phyloP scores from a whole-genome alignment of 2,113 vertebrate genomes.

The Athene noctua region DNA sequence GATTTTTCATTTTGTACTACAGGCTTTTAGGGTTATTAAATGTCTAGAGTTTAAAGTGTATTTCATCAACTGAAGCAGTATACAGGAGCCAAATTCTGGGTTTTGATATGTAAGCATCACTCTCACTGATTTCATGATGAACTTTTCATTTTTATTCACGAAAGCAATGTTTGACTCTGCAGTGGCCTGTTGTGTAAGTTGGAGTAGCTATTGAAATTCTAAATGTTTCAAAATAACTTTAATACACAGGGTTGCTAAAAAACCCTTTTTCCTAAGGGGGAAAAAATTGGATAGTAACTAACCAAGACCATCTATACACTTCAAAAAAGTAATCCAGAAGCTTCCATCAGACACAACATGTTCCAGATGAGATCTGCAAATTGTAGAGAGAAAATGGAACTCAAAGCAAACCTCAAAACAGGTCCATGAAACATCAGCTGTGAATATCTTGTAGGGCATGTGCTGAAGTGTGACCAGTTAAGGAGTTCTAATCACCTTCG shows the following conservation, averaged over 20 bases:
- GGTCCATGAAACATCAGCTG: not conserved
- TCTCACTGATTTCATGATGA: constrained; percentile 15
- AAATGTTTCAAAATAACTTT: not conserved
- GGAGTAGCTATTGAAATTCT: not conserved
- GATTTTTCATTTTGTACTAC: constrained; percentile 45
- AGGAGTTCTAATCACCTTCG: fast-evolving
- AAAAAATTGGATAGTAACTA: not conserved
- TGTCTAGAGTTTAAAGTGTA: constrained; percentile 17
- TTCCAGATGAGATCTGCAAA: not conserved
- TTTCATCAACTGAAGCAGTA: constrained; percentile 1
- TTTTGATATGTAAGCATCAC: not conserved
- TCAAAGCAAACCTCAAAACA: not conserved
- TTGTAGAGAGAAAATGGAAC: not conserved
- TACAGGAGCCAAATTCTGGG: not conserved
- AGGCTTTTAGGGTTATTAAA: constrained; percentile 62
- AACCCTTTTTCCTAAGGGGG: not conserved
- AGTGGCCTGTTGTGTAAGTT: not conserved
- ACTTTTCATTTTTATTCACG: not conserved
- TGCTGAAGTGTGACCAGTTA: too few species aligned
- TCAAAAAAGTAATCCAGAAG: not conserved
- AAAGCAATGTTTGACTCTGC: not conserved
- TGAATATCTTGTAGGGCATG: not conserved
- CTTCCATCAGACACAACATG: not conserved
- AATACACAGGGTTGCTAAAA: not conserved
- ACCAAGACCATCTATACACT: not conserved